Evolutionary conservation across 2,797 vertebrate species (phyloP), one percentile per base, ranked within the genome.

Genomic region (Anisognathus igniventris): DNA sequence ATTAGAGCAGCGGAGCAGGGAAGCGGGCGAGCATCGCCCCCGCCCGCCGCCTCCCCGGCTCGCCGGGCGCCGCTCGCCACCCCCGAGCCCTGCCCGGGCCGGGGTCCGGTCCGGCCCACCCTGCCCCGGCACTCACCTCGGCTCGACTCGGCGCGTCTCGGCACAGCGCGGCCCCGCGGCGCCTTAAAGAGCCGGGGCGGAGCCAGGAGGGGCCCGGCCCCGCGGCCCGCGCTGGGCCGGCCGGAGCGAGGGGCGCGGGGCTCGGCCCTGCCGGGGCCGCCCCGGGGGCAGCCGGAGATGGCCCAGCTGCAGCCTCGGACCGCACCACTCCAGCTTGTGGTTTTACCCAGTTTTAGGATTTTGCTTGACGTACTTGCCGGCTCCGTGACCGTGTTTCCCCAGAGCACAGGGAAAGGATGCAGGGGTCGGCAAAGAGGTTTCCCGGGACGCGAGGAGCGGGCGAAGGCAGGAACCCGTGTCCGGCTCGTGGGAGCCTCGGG

Each of bases 221-320:
- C 22, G 44, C 72, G 14, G 40, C 13, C 44, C 28, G 47, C 42
- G 3, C 40, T 8, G 68, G 20, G 39, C 62, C 16, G 2, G 1
- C 28, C 2, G 4, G n/a, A 5, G 33, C 2, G 14, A 3, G 45
- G 33, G 23, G 3, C 2, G 2, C 10, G 2, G 20, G 2, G 7
- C 2, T 24, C 5, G 45, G 30, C 31, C 31, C 25, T 2, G 57
- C 16, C 2, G 0, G 0, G 8, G 37, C 18, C 35, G 0, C 11
- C 8, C 8, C 28, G 14, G 23, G 12, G 3, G 14, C 42, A 0
- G 9, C 25, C 0, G 54, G 75, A 17, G 23, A 2, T 2, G 2
- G 5, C n/a, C 28, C n/a, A 1, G 9, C 28, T 17, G 51, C 61
- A 2, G 44, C 1, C 44, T 51, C 37, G 1, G 5, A 2, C 10